Conservation (phyloP, 2,113 vertebrate genomes). For the Heliornis fulica region DNA sequence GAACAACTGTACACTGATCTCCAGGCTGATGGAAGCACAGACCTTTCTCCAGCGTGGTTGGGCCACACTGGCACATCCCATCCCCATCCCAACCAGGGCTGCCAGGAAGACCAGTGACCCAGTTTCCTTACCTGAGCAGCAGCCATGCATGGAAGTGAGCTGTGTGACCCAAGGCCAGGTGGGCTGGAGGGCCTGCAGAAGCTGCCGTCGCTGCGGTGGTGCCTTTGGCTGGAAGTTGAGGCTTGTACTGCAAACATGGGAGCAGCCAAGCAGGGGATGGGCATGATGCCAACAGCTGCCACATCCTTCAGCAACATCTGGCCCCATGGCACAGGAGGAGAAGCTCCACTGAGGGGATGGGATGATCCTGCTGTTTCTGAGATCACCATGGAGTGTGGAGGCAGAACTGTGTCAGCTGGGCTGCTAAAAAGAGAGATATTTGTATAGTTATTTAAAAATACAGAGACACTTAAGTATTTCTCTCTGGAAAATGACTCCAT, state of each 20-base stretch:
- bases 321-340: neutral
- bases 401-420: neutral
- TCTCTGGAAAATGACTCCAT: neutral
- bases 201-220: neutral
- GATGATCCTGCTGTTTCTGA: neutral
- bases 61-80: neutral
- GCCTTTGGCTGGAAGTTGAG: neutral
- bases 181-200: neutral
- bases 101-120: neutral
- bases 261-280: neutral
- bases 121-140: neutral
- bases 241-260: neutral
- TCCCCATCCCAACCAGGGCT: too few relatives aligned
- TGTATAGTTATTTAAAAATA: neutral
- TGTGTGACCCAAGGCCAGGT: neutral
- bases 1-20: fast-evolving
- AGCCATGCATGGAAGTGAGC: neutral
- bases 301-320: neutral
- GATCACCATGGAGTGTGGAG: fast-evolving
- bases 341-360: too few relatives aligned
- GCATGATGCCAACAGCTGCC: neutral
- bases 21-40: neutral
- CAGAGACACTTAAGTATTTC: neutral
- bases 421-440: neutral
- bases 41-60: too few relatives aligned